These are phyloP conservation scores for Azemiops feae DNA, from an alignment of 2,113 vertebrate genomes.

Conservation along the genomic window DNA sequence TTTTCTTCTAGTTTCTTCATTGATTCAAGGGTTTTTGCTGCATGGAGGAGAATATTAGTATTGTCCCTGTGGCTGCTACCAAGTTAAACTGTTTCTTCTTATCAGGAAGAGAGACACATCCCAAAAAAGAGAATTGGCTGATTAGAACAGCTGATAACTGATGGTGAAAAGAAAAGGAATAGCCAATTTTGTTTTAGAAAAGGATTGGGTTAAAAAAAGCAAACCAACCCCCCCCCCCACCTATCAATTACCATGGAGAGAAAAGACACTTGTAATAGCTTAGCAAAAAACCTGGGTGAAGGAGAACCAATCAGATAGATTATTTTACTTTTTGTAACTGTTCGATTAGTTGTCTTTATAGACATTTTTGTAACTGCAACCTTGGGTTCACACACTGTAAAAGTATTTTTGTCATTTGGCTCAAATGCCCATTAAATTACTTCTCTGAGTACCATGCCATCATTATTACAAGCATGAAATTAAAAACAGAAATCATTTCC, in stretches of 20 bases:
- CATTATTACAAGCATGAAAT: background rate
- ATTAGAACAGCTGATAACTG: background rate
- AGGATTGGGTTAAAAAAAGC: background rate
- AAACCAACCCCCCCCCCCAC: too few relatives aligned
- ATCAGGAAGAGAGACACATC: background rate
- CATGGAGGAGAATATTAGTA: background rate
- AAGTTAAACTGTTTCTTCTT: background rate
- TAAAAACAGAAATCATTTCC: background rate
- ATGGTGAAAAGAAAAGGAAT: background rate
- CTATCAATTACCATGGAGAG: background rate
- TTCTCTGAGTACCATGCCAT: background rate
- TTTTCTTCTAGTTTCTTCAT: background rate
- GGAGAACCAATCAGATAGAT: background rate
- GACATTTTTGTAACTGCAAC: background rate
- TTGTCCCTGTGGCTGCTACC: background rate
- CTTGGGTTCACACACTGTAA: background rate
- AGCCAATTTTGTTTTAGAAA: background rate
- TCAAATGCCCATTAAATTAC: background rate
- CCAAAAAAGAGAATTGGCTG: background rate
- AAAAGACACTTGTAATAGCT: background rate
- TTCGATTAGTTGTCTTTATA: background rate
- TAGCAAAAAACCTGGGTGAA: background rate
- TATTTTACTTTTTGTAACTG: background rate
- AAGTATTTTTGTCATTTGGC: background rate
- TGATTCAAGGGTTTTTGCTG: background rate